A percentile compares a stretch with the other conserved stretches of the same genome.
phyloP scores from a whole-genome alignment of 1,140 invertebrate genomes.

The Euschistus heros region DNA sequence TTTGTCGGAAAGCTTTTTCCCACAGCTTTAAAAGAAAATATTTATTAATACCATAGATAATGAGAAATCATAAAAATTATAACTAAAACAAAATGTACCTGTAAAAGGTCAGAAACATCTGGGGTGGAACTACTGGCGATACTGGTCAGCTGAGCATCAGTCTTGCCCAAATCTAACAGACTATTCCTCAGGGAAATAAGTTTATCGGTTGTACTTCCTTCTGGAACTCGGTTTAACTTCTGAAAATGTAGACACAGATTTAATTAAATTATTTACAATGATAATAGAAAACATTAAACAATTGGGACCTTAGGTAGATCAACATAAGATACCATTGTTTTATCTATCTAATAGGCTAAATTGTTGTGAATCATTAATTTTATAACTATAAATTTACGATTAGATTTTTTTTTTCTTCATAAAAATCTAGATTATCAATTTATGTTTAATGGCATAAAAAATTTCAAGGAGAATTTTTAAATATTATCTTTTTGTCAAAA shows the following conservation, averaged over 20 bases:
- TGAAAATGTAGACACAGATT: not conserved
- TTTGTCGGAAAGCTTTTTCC: conserved; percentile 77
- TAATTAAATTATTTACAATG: too few species aligned
- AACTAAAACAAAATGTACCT: not conserved
- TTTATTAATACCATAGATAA: not conserved
- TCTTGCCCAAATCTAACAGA: not conserved
- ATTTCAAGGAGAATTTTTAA: too few species aligned
- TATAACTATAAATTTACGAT: too few species aligned
- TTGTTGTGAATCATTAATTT: too few species aligned
- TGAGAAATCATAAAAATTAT: not conserved
- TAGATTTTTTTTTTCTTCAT: too few species aligned
- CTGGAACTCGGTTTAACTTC: not conserved
- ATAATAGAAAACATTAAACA: too few species aligned
- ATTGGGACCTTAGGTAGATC: too few species aligned
- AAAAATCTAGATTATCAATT: too few species aligned
- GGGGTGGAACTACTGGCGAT: not conserved
- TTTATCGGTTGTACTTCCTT: not conserved
- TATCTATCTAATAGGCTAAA: too few species aligned
- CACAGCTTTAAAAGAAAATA: conserved; percentile 53
- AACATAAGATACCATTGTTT: too few species aligned
- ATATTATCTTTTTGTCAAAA: too few species aligned
- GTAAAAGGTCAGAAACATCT: not conserved
- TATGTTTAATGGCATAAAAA: too few species aligned
- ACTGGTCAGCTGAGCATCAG: not conserved
- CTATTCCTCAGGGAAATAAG: conserved; percentile 2